Conservation (phyloP, 2,888 invertebrate genomes). For the Eledona agricola region DNA sequence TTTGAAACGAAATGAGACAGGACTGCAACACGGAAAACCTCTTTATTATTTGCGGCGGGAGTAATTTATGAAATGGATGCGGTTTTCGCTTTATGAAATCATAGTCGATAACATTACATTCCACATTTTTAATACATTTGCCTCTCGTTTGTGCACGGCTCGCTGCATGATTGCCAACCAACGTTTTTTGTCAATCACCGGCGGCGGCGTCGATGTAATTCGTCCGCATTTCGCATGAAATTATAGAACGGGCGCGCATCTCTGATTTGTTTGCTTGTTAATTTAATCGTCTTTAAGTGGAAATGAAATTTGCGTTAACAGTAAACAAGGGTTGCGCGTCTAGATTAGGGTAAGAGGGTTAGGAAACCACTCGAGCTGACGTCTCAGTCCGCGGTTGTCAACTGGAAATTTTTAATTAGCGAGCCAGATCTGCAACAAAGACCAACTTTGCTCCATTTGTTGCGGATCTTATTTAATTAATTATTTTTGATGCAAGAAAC, state of each 20-base stretch:
- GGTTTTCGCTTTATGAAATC: slow-evolving; percentile 22
- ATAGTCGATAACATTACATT: slow-evolving; percentile 10
- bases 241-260: slow-evolving; percentile 18
- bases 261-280: slow-evolving; percentile 21
- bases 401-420: too few species aligned
- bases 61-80: slow-evolving; percentile 26
- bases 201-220: slow-evolving; percentile 3
- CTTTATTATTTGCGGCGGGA: slow-evolving; percentile 21
- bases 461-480: too few species aligned
- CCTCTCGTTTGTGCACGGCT: too few species aligned
- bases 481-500: too few species aligned
- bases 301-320: slow-evolving; percentile 15
- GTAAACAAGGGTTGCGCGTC: slow-evolving; percentile 17
- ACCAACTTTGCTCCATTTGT: too few species aligned
- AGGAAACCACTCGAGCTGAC: not conserved
- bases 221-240: slow-evolving; percentile 15
- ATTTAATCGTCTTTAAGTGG: slow-evolving; percentile 19
- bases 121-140: slow-evolving; percentile 10
- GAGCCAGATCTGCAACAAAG: too few species aligned
- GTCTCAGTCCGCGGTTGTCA: too few species aligned
- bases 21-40: slow-evolving; percentile 25
- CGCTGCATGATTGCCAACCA: too few species aligned
- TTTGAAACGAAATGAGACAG: slow-evolving; percentile 16
- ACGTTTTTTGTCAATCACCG: not conserved
- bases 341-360: too few species aligned